A percentile compares a stretch with the other conserved stretches of the same genome.
Conservation (phyloP, 2,888 invertebrate genomes). For the Seira ritae region DNA sequence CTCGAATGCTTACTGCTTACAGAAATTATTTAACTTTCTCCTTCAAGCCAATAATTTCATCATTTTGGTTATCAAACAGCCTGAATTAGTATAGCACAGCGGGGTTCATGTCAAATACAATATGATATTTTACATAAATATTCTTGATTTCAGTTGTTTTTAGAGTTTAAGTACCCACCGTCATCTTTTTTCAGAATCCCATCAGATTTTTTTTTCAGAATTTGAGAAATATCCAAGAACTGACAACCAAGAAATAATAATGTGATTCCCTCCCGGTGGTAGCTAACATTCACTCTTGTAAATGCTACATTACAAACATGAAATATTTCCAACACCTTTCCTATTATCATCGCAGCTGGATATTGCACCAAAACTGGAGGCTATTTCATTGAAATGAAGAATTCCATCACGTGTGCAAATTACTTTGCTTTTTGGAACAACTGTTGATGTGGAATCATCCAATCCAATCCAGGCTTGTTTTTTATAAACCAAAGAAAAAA, state of each 20-base stretch:
- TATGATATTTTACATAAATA: not conserved
- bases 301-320: not conserved
- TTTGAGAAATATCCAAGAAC: not conserved
- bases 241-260: not conserved
- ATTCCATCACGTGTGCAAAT: too few relatives aligned
- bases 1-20: too few relatives aligned
- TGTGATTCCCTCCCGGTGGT: not conserved
- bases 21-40: too few relatives aligned
- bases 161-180: not conserved
- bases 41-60: too few relatives aligned
- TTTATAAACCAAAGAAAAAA: too few relatives aligned
- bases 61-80: too few relatives aligned
- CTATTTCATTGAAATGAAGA: not conserved
- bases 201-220: not conserved
- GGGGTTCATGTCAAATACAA: too few relatives aligned
- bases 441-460: too few relatives aligned
- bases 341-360: constrained; percentile 49
- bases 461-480: too few relatives aligned
- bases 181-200: not conserved
- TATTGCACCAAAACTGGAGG: constrained; percentile 41
- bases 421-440: too few relatives aligned
- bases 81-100: too few relatives aligned
- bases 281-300: not conserved
- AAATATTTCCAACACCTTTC: constrained; percentile 26
- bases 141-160: not conserved